These are phyloP conservation scores for Austrolebias charrua DNA, from an alignment of 2,797 vertebrate species.

Conservation along the genomic window DNA sequence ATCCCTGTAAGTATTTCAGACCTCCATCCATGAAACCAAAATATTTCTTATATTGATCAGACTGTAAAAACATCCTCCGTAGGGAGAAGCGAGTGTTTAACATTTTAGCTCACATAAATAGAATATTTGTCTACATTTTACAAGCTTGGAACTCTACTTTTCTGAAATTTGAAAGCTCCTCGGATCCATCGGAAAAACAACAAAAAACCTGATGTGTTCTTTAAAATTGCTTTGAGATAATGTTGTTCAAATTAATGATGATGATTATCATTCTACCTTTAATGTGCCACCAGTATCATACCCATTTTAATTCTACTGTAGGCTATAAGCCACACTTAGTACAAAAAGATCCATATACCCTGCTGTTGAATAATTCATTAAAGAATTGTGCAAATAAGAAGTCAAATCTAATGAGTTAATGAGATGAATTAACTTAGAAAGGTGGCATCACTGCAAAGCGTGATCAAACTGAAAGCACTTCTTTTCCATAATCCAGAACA, in stretches of 20 bases:
- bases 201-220: too few relatives aligned
- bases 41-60: too few relatives aligned
- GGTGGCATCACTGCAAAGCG: slow-evolving; percentile 31
- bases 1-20: too few relatives aligned
- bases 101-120: too few relatives aligned
- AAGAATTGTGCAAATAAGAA: slow-evolving; percentile 40
- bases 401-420: slow-evolving; percentile 42
- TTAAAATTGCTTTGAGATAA: neutral
- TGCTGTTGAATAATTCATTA: slow-evolving; percentile 40
- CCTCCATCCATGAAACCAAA: too few relatives aligned
- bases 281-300: slow-evolving; percentile 4
- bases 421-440: slow-evolving; percentile 36
- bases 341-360: slow-evolving; percentile 6
- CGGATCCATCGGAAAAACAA: too few relatives aligned
- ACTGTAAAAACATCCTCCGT: too few relatives aligned
- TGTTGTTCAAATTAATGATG: neutral
- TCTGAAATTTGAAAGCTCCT: too few relatives aligned
- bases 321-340: neutral
- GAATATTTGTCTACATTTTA: too few relatives aligned
- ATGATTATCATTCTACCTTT: neutral
- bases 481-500: slow-evolving; percentile 49
- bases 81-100: too few relatives aligned
- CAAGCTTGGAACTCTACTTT: too few relatives aligned
- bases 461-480: slow-evolving; percentile 54
- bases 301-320: slow-evolving; percentile 7